Evolutionary conservation across 2,113 vertebrate species (phyloP), one percentile per base, ranked within the genome.

Genomic region (Leucosticte australis): DNA sequence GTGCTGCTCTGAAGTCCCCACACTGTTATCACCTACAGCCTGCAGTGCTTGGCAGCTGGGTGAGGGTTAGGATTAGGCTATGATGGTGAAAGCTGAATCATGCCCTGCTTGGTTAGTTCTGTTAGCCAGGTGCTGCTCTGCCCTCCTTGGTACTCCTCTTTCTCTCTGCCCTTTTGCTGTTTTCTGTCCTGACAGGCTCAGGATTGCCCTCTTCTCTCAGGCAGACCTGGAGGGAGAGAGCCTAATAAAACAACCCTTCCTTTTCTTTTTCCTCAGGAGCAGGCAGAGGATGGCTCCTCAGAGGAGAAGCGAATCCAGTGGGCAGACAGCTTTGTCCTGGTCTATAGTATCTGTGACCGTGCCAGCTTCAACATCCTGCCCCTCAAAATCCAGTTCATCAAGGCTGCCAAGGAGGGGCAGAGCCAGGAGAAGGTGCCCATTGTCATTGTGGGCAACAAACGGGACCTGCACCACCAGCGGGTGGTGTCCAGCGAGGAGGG

Each of bases 261-360:
- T 75, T 56, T 93, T 57, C 37, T 65, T 33, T 78, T 84, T 86
- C 47, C 87, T 70, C 83, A 99, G 98, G 98, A 98, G 44, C 89
- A 89, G 50, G 89, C 94, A 33, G 79, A 95, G 19, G 95, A 97
- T 77, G 94, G 91, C 21, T 97, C 98, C 7, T 95, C 96, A 3
- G 97, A 98, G 84, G 97, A 98, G 71, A 99, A 98, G 92, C 97
- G 98, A 87, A 95, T 98, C 89, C 98, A 98, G 71, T 99, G 99
- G 99, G 99, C 98, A 10, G 98, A 99, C 55, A 97, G 98, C 70
- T 99, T 98, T 79, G 92, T 99, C 53, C 96, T 99, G 31, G 98
- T 99, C 73, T 99, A 99, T 97, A 99, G 98, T 96, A 99, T 99
- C 97, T 99, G 98, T 1, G 98, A 99, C 96, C 96, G 98, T 30